Conservation (phyloP, 2,113 vertebrate species). For the Dicerorhinus sumatrensis region DNA sequence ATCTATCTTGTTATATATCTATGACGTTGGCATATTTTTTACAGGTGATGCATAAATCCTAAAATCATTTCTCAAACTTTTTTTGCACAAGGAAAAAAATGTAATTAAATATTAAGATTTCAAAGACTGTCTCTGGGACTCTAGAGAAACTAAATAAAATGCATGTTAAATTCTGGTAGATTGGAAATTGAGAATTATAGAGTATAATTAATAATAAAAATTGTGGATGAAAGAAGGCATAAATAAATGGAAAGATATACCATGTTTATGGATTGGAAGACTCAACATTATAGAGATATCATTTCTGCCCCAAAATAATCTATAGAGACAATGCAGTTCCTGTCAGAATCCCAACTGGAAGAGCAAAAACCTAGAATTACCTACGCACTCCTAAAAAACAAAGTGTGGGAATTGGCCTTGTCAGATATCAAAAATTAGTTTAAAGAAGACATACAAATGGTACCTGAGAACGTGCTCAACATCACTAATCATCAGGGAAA, state of each 20-base stretch:
- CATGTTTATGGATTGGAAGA: not conserved
- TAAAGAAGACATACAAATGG: not conserved
- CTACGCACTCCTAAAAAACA: not conserved
- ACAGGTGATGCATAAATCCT: not conserved
- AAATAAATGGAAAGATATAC: constrained; percentile 17
- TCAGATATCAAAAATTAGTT: not conserved
- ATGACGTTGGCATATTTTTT: not conserved
- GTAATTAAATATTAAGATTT: constrained; percentile 31
- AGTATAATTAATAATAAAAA: not conserved
- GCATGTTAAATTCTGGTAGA: not conserved
- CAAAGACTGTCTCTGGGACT: not conserved
- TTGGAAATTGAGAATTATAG: constrained; percentile 22
- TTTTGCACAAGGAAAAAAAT: not conserved
- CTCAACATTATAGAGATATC: not conserved
- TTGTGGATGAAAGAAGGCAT: not conserved
- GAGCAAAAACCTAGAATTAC: not conserved
- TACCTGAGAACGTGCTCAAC: not conserved
- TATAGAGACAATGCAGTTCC: not conserved
- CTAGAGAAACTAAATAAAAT: constrained; percentile 19
- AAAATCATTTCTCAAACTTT: constrained; percentile 18
- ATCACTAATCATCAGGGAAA: not conserved
- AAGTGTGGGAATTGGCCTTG: not conserved
- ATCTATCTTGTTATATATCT: constrained; percentile 4
- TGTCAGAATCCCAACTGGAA: not conserved
- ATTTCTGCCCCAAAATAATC: constrained; percentile 34